phyloP scores from a whole-genome alignment of 2,797 vertebrate genomes.

The Falco rusticolus region DNA sequence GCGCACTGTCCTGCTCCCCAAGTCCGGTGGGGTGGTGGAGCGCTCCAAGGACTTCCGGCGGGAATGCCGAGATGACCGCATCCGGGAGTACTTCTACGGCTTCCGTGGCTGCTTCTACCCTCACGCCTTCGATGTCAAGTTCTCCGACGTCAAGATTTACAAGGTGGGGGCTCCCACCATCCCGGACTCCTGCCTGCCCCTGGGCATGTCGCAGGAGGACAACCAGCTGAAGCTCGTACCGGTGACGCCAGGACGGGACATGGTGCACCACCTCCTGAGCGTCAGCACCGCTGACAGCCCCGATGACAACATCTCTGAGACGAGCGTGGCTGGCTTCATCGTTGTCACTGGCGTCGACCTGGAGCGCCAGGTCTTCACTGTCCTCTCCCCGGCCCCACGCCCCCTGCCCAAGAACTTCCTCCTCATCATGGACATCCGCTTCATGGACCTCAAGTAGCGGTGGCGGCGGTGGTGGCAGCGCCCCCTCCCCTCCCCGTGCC shows the following conservation, averaged over 20 bases:
- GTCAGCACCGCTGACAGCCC: slow-evolving; percentile 84
- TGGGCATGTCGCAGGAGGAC: slow-evolving; percentile 99
- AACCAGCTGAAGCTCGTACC: slow-evolving; percentile 97
- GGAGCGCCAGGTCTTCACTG: slow-evolving; percentile 93
- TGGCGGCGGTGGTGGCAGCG: not conserved
- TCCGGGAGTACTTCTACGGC: slow-evolving; percentile 97
- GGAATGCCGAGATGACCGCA: slow-evolving; percentile 92
- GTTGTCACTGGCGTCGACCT: slow-evolving; percentile 94
- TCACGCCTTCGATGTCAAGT: slow-evolving; percentile 95
- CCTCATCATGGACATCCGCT: slow-evolving; percentile 98
- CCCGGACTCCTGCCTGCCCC: slow-evolving; percentile 94
- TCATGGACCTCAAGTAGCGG: slow-evolving; percentile 93
- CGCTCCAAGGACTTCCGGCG: slow-evolving; percentile 95
- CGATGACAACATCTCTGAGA: slow-evolving; percentile 80
- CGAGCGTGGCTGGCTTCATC: slow-evolving; percentile 91
- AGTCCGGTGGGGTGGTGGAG: slow-evolving; percentile 93
- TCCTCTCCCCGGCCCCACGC: slow-evolving; percentile 91
- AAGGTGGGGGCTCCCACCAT: slow-evolving; percentile 97
- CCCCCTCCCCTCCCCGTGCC: too few species aligned
- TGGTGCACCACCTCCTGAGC: slow-evolving; percentile 95
- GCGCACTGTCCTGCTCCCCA: slow-evolving; percentile 92
- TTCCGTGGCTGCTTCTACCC: slow-evolving; percentile 93
- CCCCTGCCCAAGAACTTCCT: slow-evolving; percentile 93
- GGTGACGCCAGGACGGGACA: slow-evolving; percentile 92
- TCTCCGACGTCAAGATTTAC: slow-evolving; percentile 96